These are phyloP conservation scores for Poecile montanus DNA, from an alignment of 2,797 vertebrate species.

Conservation along the genomic window DNA sequence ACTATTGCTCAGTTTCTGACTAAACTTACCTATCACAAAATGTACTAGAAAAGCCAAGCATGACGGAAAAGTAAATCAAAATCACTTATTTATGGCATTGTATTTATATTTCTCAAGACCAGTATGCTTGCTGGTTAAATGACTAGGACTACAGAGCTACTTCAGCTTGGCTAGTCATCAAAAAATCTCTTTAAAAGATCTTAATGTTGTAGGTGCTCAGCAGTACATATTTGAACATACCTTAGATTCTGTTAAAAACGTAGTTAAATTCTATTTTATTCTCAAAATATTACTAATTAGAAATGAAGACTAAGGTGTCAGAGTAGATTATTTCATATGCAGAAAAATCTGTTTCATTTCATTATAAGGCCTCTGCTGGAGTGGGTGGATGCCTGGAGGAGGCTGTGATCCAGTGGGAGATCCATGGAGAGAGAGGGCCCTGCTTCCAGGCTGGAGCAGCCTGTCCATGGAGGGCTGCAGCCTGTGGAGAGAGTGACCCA, in stretches of 20 bases:
- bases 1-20: neutral
- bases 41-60: neutral
- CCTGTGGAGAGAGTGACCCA: accelerated
- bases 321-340: neutral
- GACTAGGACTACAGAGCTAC: neutral
- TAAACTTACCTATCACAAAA: neutral
- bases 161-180: neutral
- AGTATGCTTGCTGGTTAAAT: neutral
- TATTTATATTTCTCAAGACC: neutral
- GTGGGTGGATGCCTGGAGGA: neutral
- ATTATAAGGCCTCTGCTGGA: neutral
- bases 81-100: neutral
- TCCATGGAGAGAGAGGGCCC: neutral
- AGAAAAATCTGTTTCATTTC: neutral
- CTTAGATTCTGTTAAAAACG: neutral
- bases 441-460: neutral
- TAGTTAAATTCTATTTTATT: neutral
- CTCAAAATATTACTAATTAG: neutral
- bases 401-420: neutral
- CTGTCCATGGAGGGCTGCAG: neutral
- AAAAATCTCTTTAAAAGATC: neutral
- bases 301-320: neutral
- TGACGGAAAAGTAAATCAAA: neutral
- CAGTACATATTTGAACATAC: neutral
- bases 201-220: neutral